A percentile compares a stretch with the other conserved stretches of the same genome.
phyloP scores from a whole-genome alignment of 2,888 invertebrate genomes.

The Rhingia campestris region DNA sequence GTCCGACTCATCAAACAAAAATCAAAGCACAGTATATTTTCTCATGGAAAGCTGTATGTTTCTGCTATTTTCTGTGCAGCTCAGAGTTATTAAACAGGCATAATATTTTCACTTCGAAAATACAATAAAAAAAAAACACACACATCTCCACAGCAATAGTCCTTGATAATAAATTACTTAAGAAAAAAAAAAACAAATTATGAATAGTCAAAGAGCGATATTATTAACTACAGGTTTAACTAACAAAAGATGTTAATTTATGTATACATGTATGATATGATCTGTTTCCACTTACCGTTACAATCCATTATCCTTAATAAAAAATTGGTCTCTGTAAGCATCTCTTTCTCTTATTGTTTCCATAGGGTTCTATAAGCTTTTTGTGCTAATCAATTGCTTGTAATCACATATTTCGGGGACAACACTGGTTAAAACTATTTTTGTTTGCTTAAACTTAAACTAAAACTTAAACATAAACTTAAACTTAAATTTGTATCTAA shows the following conservation, averaged over 20 bases:
- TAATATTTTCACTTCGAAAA: too few species aligned
- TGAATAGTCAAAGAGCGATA: too few species aligned
- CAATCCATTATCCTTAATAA: constrained; percentile 9
- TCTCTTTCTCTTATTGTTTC: constrained; percentile 40
- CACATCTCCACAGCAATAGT: too few species aligned
- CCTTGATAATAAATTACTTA: too few species aligned
- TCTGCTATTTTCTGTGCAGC: too few species aligned
- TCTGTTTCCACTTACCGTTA: constrained; percentile 61
- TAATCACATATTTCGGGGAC: constrained; percentile 65
- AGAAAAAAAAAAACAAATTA: too few species aligned
- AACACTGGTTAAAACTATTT: constrained; percentile 49
- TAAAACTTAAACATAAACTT: constrained; percentile 38
- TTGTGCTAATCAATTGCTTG: constrained; percentile 66
- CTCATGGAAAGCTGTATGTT: too few species aligned
- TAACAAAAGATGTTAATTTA: neutral
- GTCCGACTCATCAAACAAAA: too few species aligned
- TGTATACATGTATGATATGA: constrained; percentile 60
- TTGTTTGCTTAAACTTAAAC: constrained; percentile 33
- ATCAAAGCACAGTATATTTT: too few species aligned
- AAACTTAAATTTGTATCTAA: constrained; percentile 6
- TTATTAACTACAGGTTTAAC: neutral
- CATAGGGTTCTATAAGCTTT: constrained; percentile 48
- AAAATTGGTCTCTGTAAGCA: constrained; percentile 44
- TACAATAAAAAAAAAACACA: too few species aligned
- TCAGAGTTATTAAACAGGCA: too few species aligned